Evolutionary conservation across 2,888 invertebrate species (phyloP).

Genomic region (Molorchus minor): DNA sequence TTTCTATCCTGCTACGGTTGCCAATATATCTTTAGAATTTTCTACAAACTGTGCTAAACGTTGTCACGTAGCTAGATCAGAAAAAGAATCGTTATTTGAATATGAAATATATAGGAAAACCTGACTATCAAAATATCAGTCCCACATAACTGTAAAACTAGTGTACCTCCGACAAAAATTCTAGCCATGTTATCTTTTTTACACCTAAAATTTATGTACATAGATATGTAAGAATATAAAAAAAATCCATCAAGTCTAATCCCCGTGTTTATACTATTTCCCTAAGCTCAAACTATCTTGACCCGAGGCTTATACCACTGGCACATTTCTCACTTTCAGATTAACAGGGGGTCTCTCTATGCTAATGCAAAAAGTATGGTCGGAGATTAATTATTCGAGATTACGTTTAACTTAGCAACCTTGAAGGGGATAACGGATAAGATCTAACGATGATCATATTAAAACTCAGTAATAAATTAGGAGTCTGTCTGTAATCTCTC

Average conservation of each 20-base stretch:
- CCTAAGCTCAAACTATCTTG: not conserved
- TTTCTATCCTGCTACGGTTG: no score
- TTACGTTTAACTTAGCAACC: not conserved
- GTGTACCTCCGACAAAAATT: no score
- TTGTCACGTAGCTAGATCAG: no score
- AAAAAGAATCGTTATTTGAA: no score
- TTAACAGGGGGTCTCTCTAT: not conserved
- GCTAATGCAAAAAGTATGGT: not conserved
- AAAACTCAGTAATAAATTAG: slow-evolving; percentile 1
- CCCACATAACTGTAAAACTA: no score
- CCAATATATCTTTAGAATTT: no score
- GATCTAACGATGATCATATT: not conserved
- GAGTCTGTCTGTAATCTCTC: not conserved
- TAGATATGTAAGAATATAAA: not conserved
- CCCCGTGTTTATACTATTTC: no score
- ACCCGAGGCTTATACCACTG: not conserved
- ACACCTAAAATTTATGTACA: not conserved
- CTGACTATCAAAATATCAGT: no score
- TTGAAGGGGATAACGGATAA: not conserved
- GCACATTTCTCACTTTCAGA: not conserved
- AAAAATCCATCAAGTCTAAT: no score
- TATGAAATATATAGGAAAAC: no score
- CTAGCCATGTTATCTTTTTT: not conserved
- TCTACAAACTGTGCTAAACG: no score
- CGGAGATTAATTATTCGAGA: not conserved